Evolutionary conservation across 2,797 vertebrate species (phyloP).

Genomic region (Chlorospingus semifuscus): DNA sequence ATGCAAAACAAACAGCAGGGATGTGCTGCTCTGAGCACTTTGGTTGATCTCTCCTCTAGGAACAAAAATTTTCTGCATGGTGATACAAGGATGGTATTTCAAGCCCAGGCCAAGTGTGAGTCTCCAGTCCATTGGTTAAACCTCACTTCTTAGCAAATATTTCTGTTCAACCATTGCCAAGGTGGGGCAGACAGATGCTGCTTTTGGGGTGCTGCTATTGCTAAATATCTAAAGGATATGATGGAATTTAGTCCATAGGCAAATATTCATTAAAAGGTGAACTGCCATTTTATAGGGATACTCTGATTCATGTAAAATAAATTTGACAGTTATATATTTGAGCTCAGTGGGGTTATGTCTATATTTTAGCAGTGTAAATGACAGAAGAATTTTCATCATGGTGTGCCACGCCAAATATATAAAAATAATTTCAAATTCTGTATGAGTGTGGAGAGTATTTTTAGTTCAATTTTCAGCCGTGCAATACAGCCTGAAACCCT

Average conservation of each 20-base stretch:
- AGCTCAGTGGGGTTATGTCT: background rate
- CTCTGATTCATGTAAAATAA: background rate
- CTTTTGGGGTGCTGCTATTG: background rate
- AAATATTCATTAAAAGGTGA: background rate
- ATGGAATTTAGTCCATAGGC: background rate
- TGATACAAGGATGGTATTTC: background rate
- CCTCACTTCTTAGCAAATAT: background rate
- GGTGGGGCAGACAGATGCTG: background rate
- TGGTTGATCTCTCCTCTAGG: background rate
- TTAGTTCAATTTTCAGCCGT: background rate
- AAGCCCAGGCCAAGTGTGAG: background rate
- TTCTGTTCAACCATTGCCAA: background rate
- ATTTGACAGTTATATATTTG: background rate
- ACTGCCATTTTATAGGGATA: background rate
- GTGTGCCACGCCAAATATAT: background rate
- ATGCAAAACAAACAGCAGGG: slow-evolving; percentile 19
- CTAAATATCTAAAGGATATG: background rate
- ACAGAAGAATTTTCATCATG: background rate
- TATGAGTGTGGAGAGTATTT: background rate
- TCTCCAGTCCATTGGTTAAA: background rate
- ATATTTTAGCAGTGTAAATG: background rate
- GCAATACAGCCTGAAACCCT: background rate
- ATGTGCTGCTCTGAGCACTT: background rate
- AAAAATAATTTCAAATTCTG: background rate
- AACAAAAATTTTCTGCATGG: background rate